Evolutionary conservation across 2,888 invertebrate species (phyloP), one percentile per base, ranked within the genome.

Genomic region (Lutraria lutraria): DNA sequence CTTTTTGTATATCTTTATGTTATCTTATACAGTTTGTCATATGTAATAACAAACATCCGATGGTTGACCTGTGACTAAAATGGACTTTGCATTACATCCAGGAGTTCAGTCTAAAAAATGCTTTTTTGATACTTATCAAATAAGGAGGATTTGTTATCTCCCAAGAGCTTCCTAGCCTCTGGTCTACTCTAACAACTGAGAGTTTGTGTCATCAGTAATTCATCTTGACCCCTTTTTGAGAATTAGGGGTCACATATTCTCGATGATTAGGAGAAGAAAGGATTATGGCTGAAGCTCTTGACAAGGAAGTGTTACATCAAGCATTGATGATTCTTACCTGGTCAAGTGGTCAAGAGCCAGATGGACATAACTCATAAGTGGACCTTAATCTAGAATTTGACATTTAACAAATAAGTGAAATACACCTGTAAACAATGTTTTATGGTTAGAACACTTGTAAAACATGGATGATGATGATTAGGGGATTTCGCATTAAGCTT

Each of bases 21-120:
- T 19, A 76, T 25, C 34, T 76, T 34, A 19, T 34, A 76, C 54
- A 53, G 76, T 76, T 56, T 79, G 54, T 21, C 52, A 0, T 21
- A 54, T 56, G n/a, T 83, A 25, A 83, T 68, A 25, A 52, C 72
- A 52, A 29, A 83, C 72, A 83, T 68, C 83, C 83, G 21, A 43
- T 19, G 34, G 16, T 21, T 82, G 60, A 82, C 82, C 82, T 34
- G 60, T 82, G 82, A 63, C 82, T 34, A 34, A 25, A 76, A 8
- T 34, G 19, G 19, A 76, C 76, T 13, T 8, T 19, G 34, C 8
- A 4, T 3, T 16, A 31, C 76, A 31, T 76, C 16, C 8, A 76
- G 76, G 76, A 25, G 60, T 60, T 60, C 6, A 8, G 60, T 6
- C 4, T 29, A 72, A 31, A 16, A 72, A 31, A 0, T 13, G 31